Evolutionary conservation across 2,888 invertebrate genomes (phyloP).

Genomic region (Argyra leucocephala): DNA sequence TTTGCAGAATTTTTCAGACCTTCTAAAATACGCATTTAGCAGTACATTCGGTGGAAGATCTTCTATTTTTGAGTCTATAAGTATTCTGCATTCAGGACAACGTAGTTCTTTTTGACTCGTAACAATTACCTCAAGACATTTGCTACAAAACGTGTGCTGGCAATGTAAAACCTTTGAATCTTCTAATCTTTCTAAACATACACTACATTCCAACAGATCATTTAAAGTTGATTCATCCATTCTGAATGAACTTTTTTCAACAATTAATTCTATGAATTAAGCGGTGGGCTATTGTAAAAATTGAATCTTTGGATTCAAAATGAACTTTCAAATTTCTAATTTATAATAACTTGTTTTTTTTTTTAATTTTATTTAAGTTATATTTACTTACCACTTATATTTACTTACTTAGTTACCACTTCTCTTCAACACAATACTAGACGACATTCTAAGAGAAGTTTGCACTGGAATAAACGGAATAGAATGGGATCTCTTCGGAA

Average conservation of each 20-base stretch:
- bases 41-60: slow-evolving; percentile 89
- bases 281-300: no score
- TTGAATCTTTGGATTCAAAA: no score
- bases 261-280: no score
- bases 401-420: no score
- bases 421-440: no score
- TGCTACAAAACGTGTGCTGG: slow-evolving; percentile 90
- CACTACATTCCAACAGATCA: slow-evolving; percentile 88
- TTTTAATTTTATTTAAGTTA: no score
- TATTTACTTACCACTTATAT: no score
- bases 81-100: slow-evolving; percentile 85
- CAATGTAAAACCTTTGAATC: slow-evolving; percentile 87
- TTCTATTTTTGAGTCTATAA: slow-evolving; percentile 75
- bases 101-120: slow-evolving; percentile 81
- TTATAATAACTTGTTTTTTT: no score
- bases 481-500: no score
- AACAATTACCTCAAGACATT: slow-evolving; percentile 85
- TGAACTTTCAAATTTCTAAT: no score
- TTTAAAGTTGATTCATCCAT: slow-evolving; percentile 88
- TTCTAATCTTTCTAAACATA: slow-evolving; percentile 84
- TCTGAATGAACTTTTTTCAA: slow-evolving; percentile 20
- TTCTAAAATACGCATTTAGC: slow-evolving; percentile 84
- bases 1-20: slow-evolving; percentile 33
- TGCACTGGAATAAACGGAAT: no score
- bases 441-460: no score